Percentiles rank a stretch among this genome's conserved stretches.
These are phyloP conservation scores for Oxytorus armatus DNA, from an alignment of 2,888 invertebrate species.

Conservation along the genomic window DNA sequence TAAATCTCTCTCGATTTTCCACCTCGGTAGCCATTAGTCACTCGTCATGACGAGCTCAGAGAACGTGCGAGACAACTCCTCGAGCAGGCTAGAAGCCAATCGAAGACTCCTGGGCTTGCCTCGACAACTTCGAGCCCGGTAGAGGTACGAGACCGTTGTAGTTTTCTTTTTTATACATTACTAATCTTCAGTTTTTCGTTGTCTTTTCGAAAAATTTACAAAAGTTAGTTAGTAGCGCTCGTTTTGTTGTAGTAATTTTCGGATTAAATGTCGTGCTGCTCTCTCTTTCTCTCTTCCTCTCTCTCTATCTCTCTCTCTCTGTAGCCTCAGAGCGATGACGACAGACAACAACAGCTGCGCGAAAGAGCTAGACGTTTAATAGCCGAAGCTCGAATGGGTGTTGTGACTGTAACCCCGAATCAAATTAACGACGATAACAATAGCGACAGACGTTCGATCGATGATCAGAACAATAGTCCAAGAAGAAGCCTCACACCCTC, in stretches of 20 bases:
- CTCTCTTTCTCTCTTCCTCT: conserved; percentile 60
- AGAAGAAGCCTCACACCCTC: conserved; percentile 82
- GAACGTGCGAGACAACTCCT: conserved; percentile 93
- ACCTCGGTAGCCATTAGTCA: conserved; percentile 89
- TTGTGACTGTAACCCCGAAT: conserved; percentile 83
- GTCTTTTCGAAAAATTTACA: neutral
- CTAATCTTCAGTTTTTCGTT: conserved; percentile 14
- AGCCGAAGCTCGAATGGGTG: conserved; percentile 91
- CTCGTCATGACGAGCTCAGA: conserved; percentile 93
- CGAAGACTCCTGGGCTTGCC: conserved; percentile 84
- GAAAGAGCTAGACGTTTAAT: conserved; percentile 96
- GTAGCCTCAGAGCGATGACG: conserved; percentile 90
- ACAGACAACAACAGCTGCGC: conserved; percentile 93
- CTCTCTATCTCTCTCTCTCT: conserved; percentile 60
- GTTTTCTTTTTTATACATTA: conserved; percentile 58
- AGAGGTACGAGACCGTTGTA: conserved; percentile 82
- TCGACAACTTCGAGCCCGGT: conserved; percentile 86
- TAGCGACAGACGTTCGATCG: conserved; percentile 81
- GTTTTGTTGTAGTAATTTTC: conserved; percentile 36
- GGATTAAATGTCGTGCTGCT: conserved; percentile 21
- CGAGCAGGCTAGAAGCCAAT: conserved; percentile 89
- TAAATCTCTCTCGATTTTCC: conserved; percentile 69
- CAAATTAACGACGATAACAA: conserved; percentile 82
- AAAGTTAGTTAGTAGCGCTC: neutral
- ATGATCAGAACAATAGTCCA: conserved; percentile 83